These are phyloP conservation scores for Chaenodraco wilsoni DNA, from an alignment of 2,797 vertebrate species.

Conservation along the genomic window DNA sequence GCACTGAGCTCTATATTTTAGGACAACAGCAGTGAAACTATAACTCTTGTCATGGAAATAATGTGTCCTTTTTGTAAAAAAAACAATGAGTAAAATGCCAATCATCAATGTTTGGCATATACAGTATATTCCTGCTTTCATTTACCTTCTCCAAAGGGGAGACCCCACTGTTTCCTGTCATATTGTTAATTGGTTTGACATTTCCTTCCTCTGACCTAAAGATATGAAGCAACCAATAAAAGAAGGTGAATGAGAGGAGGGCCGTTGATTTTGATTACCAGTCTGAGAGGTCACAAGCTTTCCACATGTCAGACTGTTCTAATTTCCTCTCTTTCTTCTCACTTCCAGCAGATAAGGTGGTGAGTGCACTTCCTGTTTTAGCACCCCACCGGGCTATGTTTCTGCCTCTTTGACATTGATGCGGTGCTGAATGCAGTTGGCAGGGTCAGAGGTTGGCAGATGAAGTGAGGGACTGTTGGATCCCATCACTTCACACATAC, in stretches of 20 bases:
- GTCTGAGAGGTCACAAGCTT: constrained; percentile 43
- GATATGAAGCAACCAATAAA: constrained; percentile 38
- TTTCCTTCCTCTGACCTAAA: constrained; percentile 53
- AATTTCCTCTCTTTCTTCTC: constrained; percentile 31
- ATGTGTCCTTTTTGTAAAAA: constrained; percentile 10
- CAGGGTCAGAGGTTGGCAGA: constrained; percentile 22
- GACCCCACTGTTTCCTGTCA: constrained; percentile 5
- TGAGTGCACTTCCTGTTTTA: constrained; percentile 8
- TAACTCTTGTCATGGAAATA: constrained; percentile 23
- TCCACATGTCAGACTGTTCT: constrained; percentile 23
- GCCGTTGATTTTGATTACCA: constrained; percentile 38
- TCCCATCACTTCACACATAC: constrained; percentile 4
- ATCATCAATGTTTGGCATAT: constrained; percentile 8
- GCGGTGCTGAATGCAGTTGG: constrained; percentile 3
- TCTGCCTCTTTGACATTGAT: constrained; percentile 17
- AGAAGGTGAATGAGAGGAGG: constrained; percentile 2
- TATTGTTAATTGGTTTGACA: constrained; percentile 69
- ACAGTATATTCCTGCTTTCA: neutral
- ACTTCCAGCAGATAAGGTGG: neutral
- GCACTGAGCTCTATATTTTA: constrained; percentile 27
- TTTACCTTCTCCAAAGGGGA: constrained; percentile 6
- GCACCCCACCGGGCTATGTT: neutral
- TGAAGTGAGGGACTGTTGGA: constrained; percentile 4
- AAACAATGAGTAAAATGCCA: constrained; percentile 4
- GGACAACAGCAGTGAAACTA: constrained; percentile 27